Percentiles rank a stretch among this genome's conserved stretches.
phyloP scores from a whole-genome alignment of 2,113 vertebrate genomes.

The Pseudorectes ferrugineus region DNA sequence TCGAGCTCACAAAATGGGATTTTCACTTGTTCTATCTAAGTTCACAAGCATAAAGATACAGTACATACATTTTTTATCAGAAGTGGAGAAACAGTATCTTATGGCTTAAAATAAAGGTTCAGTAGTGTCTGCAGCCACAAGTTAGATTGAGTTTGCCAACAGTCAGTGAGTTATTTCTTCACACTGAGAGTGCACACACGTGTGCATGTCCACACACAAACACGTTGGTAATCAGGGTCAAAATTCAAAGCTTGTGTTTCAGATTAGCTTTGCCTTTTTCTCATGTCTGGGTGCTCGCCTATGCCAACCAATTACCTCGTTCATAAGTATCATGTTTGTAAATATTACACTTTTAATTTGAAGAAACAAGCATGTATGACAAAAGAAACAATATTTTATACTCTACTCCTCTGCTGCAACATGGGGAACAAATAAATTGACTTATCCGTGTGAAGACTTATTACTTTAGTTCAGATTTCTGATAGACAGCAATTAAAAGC shows the following conservation, averaged over 20 bases:
- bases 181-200: rapidly evolving
- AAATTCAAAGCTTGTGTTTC: neutral
- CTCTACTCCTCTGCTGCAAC: neutral
- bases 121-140: neutral
- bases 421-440: neutral
- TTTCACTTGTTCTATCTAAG: neutral
- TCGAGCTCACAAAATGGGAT: neutral
- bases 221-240: rapidly evolving
- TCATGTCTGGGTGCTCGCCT: neutral
- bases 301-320: neutral
- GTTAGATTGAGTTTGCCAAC: neutral
- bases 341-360: neutral
- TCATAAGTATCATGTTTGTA: neutral
- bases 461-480: neutral
- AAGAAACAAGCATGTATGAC: neutral
- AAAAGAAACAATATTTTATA: neutral
- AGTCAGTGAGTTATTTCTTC: neutral
- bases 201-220: neutral
- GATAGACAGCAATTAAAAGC: neutral
- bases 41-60: neutral
- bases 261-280: neutral
- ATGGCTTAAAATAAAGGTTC: neutral
- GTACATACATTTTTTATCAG: neutral
- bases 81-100: neutral
- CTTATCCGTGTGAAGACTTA: neutral